Base-by-base conservation (phyloP, 2,113 vertebrate species). In the Stomatorhinus ivindoensis region DNA sequence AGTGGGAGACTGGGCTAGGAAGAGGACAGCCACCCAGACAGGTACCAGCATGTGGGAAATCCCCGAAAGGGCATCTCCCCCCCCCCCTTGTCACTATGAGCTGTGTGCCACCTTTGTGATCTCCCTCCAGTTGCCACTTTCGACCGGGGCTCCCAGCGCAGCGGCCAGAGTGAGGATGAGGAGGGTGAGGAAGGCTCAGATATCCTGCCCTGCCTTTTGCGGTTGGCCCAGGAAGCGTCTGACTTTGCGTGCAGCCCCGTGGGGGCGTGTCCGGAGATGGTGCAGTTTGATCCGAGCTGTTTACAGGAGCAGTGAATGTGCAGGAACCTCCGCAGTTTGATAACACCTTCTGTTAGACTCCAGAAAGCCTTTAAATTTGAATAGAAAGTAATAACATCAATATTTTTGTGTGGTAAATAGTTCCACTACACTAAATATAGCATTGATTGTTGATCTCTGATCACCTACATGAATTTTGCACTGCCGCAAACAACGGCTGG, bases 191-290 rank as follows among this genome's bases (percentile, higher is more conserved):
- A 87, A 13, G 86, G 86, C 50, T 13, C 48, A 0, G 91, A 92
- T 87, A 87, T 91, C 3, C 87, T 91, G 55, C 89, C 90, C 24
- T 89, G 90, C 39, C 87, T 92, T 39, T 89, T 92, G 5, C 88
- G 85, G 89, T 27, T 92, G 65, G 90, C 87, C 35, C 80, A 91
- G 65, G 90, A 92, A 84, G 90, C 55, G 1, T 90, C 90, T 4
- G 82, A 42, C 42, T 65, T 88, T 24, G 5, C 69, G 2, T 53
- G n/a, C 44, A 15, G 55, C 42, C 42, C 87, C 0, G n/a, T 47
- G 15, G 44, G 24, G 0, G 46, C 35, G 27, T 7, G 4, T 10
- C 3, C 47, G 4, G 47, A 88, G 24, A 17, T 15, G 5, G 4
- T n/a, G 19, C 46, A 27, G 15, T 42, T 73, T 31, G 61, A 69